Base-by-base conservation (phyloP, 2,797 vertebrate species). In the Sarcoramphus papa region DNA sequence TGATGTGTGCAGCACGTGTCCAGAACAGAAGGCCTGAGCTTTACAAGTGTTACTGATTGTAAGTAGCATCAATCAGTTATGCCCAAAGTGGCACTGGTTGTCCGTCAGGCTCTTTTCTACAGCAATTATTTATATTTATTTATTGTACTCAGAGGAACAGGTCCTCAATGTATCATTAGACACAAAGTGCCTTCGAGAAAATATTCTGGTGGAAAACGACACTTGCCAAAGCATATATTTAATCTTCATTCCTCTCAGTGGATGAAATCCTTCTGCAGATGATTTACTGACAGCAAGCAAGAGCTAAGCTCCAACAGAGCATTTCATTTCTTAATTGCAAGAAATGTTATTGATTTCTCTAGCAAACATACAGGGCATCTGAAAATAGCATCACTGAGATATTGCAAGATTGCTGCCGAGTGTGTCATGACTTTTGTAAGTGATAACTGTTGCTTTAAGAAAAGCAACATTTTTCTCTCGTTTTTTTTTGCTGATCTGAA, bases 311-410 rank as follows among this genome's bases (percentile, higher is more conserved):
- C 93, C 84, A 85, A 12, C 43, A 31, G 76, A 68, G 75, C 72
- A 41, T 78, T 91, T 91, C 12, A 94, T 96, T 91, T 96, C 54
- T 93, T 94, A 96, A 96, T 97, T 96, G 94, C 64, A 62, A 83
- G 72, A n/a, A 33, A 5, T 20, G 20, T 94, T 92, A 92, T 93
- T 96, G 94, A 92, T 94, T 94, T 96, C 62, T 86, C 31, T 77
- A 63, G 85, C 28, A 85, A 81, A 59, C 40, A 35, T 11, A 18
- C 40, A 76, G 57, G 72, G 57, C 40, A 33, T 56, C 63, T 84
- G 81, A 76, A 74, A 88, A 45, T 30, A 67, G 56, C 12, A 7
- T 72, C 78, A 30, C 12, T 75, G 91, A 85, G 53, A 21, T 65
- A 43, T 2, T 91, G 47, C 72, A 56, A n/a, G 54, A 18, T 48